phyloP scores from a whole-genome alignment of 37 sponge, comb jelly and placozoan genomes.

The Cliona cf. orientalis region DNA sequence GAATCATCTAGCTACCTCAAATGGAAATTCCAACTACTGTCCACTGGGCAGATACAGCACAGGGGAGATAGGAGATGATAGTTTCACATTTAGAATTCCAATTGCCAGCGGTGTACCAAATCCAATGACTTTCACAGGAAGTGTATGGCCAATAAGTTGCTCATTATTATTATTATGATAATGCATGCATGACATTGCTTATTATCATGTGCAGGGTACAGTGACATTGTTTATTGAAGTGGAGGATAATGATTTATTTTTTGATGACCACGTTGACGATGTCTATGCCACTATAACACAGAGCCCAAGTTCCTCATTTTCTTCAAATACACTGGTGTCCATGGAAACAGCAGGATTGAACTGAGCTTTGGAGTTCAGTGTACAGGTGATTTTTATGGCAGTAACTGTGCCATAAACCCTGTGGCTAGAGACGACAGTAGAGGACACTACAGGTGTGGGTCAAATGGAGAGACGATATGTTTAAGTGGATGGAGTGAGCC shows the following conservation, averaged over 20 bases:
- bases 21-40: constrained; percentile 7
- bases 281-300: not conserved
- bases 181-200: not conserved
- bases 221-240: constrained; percentile 1
- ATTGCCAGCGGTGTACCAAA: constrained; percentile 35
- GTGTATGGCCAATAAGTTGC: constrained; percentile 22
- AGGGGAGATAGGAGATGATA: constrained; percentile 12
- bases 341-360: constrained; percentile 7
- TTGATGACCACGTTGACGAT: constrained; percentile 24
- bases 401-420: constrained; percentile 20
- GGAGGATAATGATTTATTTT: not conserved
- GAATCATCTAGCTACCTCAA: not conserved
- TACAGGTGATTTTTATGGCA: constrained; percentile 18
- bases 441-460: constrained; percentile 39
- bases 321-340: not conserved
- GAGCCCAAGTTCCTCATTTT: not conserved
- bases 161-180: not conserved
- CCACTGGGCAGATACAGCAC: constrained; percentile 13
- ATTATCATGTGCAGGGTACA: not conserved
- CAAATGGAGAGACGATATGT: constrained; percentile 17
- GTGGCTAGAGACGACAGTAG: not conserved
- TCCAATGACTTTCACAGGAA: constrained; percentile 30
- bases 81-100: not conserved
- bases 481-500: constrained; percentile 23
- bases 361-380: constrained; percentile 15